Conservation (phyloP, 1,140 invertebrate species). For the Drosophila orena region DNA sequence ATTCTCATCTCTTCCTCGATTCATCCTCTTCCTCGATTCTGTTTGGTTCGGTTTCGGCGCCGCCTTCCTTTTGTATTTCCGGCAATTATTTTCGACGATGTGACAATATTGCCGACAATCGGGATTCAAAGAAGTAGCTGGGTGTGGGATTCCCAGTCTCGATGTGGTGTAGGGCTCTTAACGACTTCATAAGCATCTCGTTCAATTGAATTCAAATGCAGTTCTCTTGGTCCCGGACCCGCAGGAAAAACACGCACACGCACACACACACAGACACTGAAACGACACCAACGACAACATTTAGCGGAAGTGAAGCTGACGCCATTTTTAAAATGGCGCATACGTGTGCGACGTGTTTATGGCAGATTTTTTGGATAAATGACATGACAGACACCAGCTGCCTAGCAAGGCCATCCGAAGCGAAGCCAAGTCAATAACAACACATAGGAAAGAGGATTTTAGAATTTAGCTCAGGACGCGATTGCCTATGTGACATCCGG, state of each 20-base stretch:
- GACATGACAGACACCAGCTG: constrained; percentile 51
- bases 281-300: constrained; percentile 26
- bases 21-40: constrained; percentile 47
- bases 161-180: constrained; percentile 17
- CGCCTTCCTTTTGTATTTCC: constrained; percentile 78
- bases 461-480: constrained; percentile 2
- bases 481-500: constrained; percentile 10
- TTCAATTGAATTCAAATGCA: constrained; percentile 74
- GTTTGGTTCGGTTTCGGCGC: constrained; percentile 65
- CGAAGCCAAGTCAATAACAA: constrained; percentile 60
- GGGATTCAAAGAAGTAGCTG: constrained; percentile 15
- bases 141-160: not conserved
- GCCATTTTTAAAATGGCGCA: constrained; percentile 75
- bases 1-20: constrained; percentile 39
- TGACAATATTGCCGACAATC: constrained; percentile 69
- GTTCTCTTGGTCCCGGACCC: constrained; percentile 20
- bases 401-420: constrained; percentile 23
- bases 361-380: constrained; percentile 57
- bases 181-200: constrained; percentile 75
- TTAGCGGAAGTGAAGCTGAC: constrained; percentile 64
- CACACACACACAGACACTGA: constrained; percentile 5
- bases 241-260: not conserved
- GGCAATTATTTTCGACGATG: constrained; percentile 80
- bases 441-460: constrained; percentile 10
- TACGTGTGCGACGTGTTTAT: constrained; percentile 79